Conservation (phyloP, 2,797 vertebrate species). For the Melanotaenia boesemani region DNA sequence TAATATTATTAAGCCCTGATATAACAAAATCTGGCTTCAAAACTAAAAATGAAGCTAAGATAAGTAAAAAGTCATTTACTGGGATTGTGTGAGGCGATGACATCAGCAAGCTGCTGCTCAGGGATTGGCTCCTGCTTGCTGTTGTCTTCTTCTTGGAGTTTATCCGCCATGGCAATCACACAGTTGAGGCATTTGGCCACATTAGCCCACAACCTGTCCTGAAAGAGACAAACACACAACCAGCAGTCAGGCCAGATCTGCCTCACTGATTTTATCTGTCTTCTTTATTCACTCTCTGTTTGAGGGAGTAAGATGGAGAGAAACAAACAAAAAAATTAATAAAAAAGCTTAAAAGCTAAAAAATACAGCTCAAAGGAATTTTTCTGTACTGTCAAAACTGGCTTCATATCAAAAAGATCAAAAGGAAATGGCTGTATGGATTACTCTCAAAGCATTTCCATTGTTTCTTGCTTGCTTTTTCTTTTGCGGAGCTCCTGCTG, state of each 20-base stretch:
- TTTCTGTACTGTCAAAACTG: slow-evolving; percentile 15
- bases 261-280: slow-evolving; percentile 11
- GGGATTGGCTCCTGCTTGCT: slow-evolving; percentile 67
- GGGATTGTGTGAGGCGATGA: slow-evolving; percentile 84
- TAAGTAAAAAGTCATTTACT: slow-evolving; percentile 80
- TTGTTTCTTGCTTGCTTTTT: slow-evolving; percentile 34
- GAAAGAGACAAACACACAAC: slow-evolving; percentile 75
- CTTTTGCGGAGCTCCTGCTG: slow-evolving; percentile 28
- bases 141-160: slow-evolving; percentile 88
- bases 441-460: slow-evolving; percentile 42
- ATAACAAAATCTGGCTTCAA: not conserved
- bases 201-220: slow-evolving; percentile 97
- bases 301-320: not conserved
- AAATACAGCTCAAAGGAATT: slow-evolving; percentile 9
- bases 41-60: not conserved
- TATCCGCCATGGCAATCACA: slow-evolving; percentile 95
- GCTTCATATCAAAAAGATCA: slow-evolving; percentile 33
- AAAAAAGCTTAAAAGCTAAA: not conserved
- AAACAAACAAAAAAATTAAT: not conserved
- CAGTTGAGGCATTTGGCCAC: slow-evolving; percentile 96
- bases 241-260: slow-evolving; percentile 49
- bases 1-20: not conserved
- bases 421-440: slow-evolving; percentile 48
- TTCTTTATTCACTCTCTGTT: not conserved
- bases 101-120: slow-evolving; percentile 82